phyloP scores from a whole-genome alignment of 1,140 invertebrate species.

The Drosophila athabasca region DNA sequence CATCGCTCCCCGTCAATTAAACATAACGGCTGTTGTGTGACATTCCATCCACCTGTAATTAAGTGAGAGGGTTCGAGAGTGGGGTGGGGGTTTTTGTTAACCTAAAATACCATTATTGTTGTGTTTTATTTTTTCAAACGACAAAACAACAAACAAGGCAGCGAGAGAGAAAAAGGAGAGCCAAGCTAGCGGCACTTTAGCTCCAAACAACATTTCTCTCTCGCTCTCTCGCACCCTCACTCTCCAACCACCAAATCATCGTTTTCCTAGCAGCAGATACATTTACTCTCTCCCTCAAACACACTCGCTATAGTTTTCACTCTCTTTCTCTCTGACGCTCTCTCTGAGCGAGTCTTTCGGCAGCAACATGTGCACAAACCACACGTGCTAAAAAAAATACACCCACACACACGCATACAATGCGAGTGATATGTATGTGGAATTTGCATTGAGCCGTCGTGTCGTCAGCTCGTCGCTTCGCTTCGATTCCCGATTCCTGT shows the following conservation, averaged over 20 bases:
- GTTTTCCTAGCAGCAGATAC: constrained; percentile 3
- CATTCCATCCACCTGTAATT: constrained; percentile 22
- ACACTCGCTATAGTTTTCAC: constrained; percentile 34
- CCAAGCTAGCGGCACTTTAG: constrained; percentile 76
- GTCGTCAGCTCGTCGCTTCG: constrained; percentile 10
- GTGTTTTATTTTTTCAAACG: constrained; percentile 31
- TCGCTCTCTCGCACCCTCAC: no score
- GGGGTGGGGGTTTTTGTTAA: constrained; percentile 66
- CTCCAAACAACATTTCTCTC: constrained; percentile 57
- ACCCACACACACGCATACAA: constrained; percentile 42
- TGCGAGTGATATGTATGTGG: constrained; percentile 41
- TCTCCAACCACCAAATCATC: constrained; percentile 9
- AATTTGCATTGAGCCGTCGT: constrained; percentile 77
- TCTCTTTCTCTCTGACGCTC: constrained; percentile 26
- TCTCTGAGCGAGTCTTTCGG: constrained; percentile 39
- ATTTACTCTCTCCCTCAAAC: constrained; percentile 22
- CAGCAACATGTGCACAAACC: constrained; percentile 83
- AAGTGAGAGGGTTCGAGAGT: constrained; percentile 27
- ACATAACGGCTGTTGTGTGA: constrained; percentile 20
- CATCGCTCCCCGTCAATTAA: no score
- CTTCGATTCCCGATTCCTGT: constrained; percentile 28
- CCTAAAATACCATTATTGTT: constrained; percentile 72
- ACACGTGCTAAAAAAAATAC: constrained; percentile 81
- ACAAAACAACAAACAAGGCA: constrained; percentile 45
- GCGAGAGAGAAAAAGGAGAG: constrained; percentile 31